A percentile compares a stretch with the other conserved stretches of the same genome.
Evolutionary conservation across 2,797 vertebrate species (phyloP).

Genomic region (Argentina silus): DNA sequence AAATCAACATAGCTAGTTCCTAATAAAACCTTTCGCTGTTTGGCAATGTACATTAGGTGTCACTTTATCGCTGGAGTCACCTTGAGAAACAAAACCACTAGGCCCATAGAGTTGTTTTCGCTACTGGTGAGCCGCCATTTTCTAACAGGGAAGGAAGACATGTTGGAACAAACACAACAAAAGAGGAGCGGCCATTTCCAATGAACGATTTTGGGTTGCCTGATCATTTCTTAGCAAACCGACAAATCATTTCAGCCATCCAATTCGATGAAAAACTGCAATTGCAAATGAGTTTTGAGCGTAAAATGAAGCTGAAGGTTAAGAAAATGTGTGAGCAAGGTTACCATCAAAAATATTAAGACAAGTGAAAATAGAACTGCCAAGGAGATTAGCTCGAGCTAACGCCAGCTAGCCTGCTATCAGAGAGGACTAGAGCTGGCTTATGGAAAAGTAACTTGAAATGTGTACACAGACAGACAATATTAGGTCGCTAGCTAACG

Average conservation of each 20-base stretch:
- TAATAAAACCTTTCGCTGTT: background rate
- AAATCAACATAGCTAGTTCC: background rate
- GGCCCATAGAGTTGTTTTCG: constrained; percentile 65
- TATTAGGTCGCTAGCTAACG: background rate
- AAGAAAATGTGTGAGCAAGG: background rate
- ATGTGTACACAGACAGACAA: background rate
- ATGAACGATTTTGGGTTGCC: constrained; percentile 27
- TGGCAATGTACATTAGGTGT: background rate
- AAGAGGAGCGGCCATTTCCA: constrained; percentile 98
- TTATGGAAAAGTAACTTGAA: background rate
- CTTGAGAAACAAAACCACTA: constrained; percentile 29
- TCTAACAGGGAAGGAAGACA: constrained; percentile 92
- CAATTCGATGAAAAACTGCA: background rate
- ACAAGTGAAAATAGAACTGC: background rate
- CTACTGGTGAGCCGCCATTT: constrained; percentile 91
- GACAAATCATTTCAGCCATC: background rate
- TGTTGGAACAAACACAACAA: constrained; percentile 97
- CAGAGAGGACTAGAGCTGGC: background rate
- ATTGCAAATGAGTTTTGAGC: background rate
- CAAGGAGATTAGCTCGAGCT: constrained; percentile 46
- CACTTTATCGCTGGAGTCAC: constrained; percentile 7
- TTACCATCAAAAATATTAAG: background rate
- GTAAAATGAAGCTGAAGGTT: background rate
- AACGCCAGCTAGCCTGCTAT: constrained; percentile 21
- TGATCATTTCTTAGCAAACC: background rate